Evolutionary conservation across 2,113 vertebrate species (phyloP).

Genomic region (Toxostoma redivivum): DNA sequence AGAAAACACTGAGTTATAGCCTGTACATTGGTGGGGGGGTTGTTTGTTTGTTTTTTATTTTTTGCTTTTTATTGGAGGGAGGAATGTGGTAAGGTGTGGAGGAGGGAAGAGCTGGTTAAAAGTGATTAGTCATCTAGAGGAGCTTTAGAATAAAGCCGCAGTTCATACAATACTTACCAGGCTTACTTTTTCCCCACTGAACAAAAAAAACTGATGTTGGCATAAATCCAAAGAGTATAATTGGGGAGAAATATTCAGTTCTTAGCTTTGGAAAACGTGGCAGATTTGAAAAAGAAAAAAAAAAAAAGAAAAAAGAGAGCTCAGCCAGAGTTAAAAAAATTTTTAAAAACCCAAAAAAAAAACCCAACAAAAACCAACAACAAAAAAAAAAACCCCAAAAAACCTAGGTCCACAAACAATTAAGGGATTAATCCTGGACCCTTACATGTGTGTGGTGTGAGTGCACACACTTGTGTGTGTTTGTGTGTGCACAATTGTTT

Average conservation of each 20-base stretch:
- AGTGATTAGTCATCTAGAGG: constrained; percentile 5
- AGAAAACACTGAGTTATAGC: constrained; percentile 64
- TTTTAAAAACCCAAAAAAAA: not conserved
- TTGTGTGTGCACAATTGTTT: constrained; percentile 49
- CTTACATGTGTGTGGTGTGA: constrained; percentile 55
- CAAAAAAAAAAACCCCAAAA: not conserved
- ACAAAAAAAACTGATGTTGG: constrained; percentile 31
- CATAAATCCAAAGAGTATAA: constrained; percentile 54
- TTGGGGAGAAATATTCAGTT: constrained; percentile 48
- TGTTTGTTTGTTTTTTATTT: not conserved
- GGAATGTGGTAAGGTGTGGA: constrained; percentile 50
- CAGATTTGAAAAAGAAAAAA: not conserved
- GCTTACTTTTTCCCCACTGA: constrained; percentile 64
- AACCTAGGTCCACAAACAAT: not conserved
- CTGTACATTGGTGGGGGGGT: not conserved
- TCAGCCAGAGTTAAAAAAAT: constrained; percentile 16
- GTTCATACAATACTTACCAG: constrained; percentile 44
- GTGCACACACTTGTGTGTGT: constrained; percentile 54
- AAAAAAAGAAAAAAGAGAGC: not conserved
- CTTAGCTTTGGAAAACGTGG: constrained; percentile 47
- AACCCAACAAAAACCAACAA: too few relatives aligned
- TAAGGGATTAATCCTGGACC: constrained; percentile 44
- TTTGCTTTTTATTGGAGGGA: not conserved
- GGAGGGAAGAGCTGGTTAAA: constrained; percentile 39
- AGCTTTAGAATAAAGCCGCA: constrained; percentile 59